phyloP scores from a whole-genome alignment of 2,113 vertebrate species.

The Phyllostomus hastatus region DNA sequence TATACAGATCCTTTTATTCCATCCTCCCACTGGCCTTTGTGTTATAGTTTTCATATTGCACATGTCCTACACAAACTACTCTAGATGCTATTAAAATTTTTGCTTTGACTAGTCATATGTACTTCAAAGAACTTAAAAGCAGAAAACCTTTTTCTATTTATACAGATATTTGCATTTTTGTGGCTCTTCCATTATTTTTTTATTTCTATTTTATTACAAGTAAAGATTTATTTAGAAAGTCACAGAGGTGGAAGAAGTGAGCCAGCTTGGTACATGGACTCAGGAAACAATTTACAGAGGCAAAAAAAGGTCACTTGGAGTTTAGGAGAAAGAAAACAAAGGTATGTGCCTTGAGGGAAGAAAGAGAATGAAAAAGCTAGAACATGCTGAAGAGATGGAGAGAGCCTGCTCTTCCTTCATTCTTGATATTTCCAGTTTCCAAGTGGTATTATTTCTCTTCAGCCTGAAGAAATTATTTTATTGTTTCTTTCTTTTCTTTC shows the following conservation, averaged over 20 bases:
- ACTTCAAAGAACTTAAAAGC: not conserved
- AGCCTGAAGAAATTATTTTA: not conserved
- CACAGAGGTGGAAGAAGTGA: too few species aligned
- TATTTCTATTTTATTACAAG: too few species aligned
- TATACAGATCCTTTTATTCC: not conserved
- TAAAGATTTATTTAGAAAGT: too few species aligned
- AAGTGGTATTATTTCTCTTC: not conserved
- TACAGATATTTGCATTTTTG: not conserved
- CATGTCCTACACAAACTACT: not conserved
- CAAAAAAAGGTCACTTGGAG: too few species aligned
- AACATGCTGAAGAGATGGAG: too few species aligned
- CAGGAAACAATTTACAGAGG: too few species aligned
- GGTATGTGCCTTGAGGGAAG: too few species aligned
- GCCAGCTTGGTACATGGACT: too few species aligned
- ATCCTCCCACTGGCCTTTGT: not conserved
- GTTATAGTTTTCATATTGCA: not conserved
- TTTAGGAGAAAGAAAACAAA: too few species aligned
- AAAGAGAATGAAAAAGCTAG: too few species aligned
- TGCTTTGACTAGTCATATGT: not conserved
- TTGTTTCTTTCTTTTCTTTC: not conserved
- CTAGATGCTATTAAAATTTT: not conserved
- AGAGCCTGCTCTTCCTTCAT: not conserved
- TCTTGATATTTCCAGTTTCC: not conserved
- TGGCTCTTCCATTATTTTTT: not conserved
- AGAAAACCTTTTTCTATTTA: not conserved